Evolutionary conservation across 2,797 vertebrate genomes (phyloP), one percentile per base, ranked within the genome.

Genomic region (Pangasius larnaudii): DNA sequence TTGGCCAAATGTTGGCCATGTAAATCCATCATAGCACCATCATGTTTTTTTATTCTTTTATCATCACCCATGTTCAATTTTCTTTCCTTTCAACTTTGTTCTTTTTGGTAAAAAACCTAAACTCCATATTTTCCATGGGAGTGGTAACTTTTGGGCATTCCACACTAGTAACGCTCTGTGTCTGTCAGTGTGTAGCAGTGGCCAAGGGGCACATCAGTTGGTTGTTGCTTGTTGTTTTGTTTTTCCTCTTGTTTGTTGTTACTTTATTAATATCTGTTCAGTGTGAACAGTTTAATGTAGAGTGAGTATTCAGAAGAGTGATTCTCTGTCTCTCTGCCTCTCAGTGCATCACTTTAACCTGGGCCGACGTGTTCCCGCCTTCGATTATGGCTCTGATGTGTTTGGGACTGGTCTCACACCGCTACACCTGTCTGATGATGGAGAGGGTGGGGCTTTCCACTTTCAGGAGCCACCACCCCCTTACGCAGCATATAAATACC

Each of bases 341-440:
- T 82, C 89, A 99, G 99, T 99, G 94, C 99, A 99, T 90, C 99
- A 99, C 93, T 99, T 99, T 89, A 99, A 99, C 95, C 95, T 99
- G 46, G 98, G 98, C 19, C 96, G 98, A 85, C 95, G 98, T 91
- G 98, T 99, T 92, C 98, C 98, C 0, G 99, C 98, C 30, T 99
- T 99, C 9, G 98, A 99, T 93, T 99, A 99, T 0, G 98, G 98
- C 71, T 98, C 98, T 0, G 97, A 99, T 0, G 96, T 95, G 2
- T 99, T 99, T 16, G 98, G 99, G 90, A 99, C 98, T 0, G 98
- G 99, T 88, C 97, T 99, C 88, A 99, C 99, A 0, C 98, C 98
- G 0, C 95, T 99, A 85, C 99, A 99, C 89, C 96, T 99, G 81
- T 99, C 98, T 0, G 98, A 99, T 0, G 98, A 99, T 5, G 98